These are phyloP conservation scores for Colaptes auratus DNA, from an alignment of 2,113 vertebrate genomes.

Conservation along the genomic window DNA sequence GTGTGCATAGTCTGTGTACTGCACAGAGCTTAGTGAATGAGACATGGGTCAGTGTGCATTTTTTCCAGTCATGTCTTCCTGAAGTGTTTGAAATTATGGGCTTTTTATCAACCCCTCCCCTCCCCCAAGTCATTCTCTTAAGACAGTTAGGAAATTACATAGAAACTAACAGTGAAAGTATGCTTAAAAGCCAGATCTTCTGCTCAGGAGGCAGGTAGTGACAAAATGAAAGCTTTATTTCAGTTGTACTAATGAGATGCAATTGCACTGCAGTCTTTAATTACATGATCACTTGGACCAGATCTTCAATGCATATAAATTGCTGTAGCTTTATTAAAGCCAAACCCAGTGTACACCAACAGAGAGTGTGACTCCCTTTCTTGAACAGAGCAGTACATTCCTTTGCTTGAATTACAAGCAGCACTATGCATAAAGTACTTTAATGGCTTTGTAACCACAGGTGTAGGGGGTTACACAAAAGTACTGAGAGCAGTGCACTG, in stretches of 20 bases:
- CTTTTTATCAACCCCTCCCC: background rate
- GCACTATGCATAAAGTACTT: background rate
- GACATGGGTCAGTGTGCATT: background rate
- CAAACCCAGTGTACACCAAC: background rate
- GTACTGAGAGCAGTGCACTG: background rate
- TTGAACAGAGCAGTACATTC: background rate
- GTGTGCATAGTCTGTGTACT: background rate
- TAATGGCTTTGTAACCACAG: background rate
- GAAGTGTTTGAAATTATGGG: background rate
- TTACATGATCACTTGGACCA: conserved; percentile 16
- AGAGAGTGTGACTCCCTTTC: background rate
- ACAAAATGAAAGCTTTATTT: conserved; percentile 24
- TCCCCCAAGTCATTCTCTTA: background rate
- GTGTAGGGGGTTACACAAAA: background rate
- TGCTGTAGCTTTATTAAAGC: background rate
- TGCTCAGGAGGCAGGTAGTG: conserved; percentile 6
- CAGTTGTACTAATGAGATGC: background rate
- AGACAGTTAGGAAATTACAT: background rate
- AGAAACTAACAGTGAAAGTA: background rate
- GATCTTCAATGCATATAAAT: background rate
- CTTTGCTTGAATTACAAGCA: background rate
- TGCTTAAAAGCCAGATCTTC: background rate
- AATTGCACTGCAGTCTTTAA: conserved; percentile 24
- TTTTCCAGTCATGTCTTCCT: background rate
- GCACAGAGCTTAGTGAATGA: background rate